phyloP scores from a whole-genome alignment of 2,113 vertebrate genomes.

The Microcebus lehilahytsara region DNA sequence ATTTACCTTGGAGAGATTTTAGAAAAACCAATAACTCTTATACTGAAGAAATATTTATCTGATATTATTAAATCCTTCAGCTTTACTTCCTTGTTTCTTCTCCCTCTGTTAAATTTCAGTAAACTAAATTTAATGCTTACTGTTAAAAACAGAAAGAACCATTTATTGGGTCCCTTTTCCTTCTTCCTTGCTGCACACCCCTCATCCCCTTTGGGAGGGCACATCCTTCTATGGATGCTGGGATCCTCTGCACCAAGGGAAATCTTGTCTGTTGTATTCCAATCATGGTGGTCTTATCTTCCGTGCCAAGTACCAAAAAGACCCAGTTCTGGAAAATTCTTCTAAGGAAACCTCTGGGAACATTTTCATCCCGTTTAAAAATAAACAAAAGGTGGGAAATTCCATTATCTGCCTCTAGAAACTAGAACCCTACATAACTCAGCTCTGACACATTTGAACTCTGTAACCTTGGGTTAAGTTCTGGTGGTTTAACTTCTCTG shows the following conservation, averaged over 20 bases:
- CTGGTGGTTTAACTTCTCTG: not conserved
- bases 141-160: not conserved
- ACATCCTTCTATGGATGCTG: fast-evolving
- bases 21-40: not conserved
- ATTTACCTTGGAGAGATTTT: not conserved
- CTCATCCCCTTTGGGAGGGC: too few species aligned
- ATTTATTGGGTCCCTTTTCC: not conserved
- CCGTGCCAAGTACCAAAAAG: not conserved
- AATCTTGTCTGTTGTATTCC: not conserved
- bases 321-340: not conserved
- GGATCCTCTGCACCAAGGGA: fast-evolving
- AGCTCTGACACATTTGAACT: not conserved
- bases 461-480: not conserved
- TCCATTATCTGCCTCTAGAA: not conserved
- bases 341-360: not conserved
- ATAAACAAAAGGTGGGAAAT: not conserved
- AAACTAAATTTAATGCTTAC: not conserved
- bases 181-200: not conserved
- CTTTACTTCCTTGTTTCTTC: not conserved
- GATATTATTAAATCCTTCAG: not conserved
- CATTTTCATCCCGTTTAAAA: not conserved
- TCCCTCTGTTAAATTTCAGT: not conserved
- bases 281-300: not conserved
- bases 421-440: not conserved
- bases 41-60: not conserved